Conservation (phyloP, 1,140 invertebrate genomes). For the Lanistes nyassanus region DNA sequence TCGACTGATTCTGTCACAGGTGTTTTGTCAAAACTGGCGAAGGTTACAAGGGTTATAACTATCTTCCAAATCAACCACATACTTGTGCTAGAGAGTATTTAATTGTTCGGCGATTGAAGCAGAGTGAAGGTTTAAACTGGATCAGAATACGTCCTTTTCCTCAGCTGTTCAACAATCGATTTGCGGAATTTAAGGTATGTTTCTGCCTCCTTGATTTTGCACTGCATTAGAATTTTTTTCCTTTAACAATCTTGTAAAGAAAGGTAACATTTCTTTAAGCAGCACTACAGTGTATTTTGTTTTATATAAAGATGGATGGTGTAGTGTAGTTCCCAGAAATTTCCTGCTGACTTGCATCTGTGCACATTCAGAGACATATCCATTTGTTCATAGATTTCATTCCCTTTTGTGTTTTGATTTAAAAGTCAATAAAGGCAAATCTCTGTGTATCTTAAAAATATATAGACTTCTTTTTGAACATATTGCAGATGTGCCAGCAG, state of each 20-base stretch:
- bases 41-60: conserved; percentile 47
- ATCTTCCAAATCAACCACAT: conserved; percentile 36
- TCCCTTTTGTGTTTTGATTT: too few species aligned
- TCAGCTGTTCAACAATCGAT: conserved; percentile 14
- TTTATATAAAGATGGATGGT: too few species aligned
- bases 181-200: conserved; percentile 23
- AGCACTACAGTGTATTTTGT: too few species aligned
- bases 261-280: too few species aligned
- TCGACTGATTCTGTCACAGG: neutral
- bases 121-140: conserved; percentile 38
- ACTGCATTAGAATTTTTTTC: conserved; percentile 4
- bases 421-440: too few species aligned
- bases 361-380: too few species aligned
- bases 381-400: too few species aligned
- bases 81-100: conserved; percentile 49
- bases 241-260: too few species aligned
- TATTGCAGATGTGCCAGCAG: conserved; percentile 45
- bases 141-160: conserved; percentile 22
- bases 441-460: too few species aligned
- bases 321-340: too few species aligned
- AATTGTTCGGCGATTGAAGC: conserved; percentile 39
- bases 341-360: too few species aligned
- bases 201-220: neutral
- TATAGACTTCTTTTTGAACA: too few species aligned
- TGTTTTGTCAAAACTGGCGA: conserved; percentile 55